A percentile compares a stretch with the other conserved stretches of the same genome.
Evolutionary conservation across 2,888 invertebrate species (phyloP).

Genomic region (Stomorhina lunata): DNA sequence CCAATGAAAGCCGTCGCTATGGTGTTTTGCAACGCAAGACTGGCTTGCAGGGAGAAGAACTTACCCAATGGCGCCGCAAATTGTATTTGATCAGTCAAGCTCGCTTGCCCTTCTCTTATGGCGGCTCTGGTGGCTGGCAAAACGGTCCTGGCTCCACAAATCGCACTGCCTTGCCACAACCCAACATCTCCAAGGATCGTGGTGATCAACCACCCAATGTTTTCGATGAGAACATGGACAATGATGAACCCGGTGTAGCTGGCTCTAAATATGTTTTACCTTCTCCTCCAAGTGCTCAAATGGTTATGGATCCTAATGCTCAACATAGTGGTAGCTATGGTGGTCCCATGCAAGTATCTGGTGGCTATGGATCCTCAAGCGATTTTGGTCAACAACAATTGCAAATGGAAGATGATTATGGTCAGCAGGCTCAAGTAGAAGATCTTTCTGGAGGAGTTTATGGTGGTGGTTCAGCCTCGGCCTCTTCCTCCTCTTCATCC

Average conservation of each 20-base stretch:
- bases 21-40: constrained; percentile 69
- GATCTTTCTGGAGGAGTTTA: background rate
- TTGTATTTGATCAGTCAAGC: constrained; percentile 76
- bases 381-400: constrained; percentile 70
- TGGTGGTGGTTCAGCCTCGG: background rate
- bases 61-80: constrained; percentile 75
- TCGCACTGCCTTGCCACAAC: constrained; percentile 69
- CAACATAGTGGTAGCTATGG: constrained; percentile 47
- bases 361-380: constrained; percentile 35
- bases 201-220: constrained; percentile 79
- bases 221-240: constrained; percentile 75
- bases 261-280: constrained; percentile 66
- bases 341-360: constrained; percentile 55
- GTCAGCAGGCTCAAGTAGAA: constrained; percentile 66
- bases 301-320: constrained; percentile 40
- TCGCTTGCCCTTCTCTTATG: constrained; percentile 70
- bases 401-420: constrained; percentile 64
- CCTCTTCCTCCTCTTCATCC: constrained; percentile 6
- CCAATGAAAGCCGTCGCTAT: constrained; percentile 70
- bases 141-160: constrained; percentile 71
- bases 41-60: constrained; percentile 69
- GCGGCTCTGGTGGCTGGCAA: constrained; percentile 70
- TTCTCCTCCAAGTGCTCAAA: constrained; percentile 57
- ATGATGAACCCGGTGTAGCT: constrained; percentile 75
- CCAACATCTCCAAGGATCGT: constrained; percentile 75